phyloP scores from a whole-genome alignment of 1,140 invertebrate genomes.

The Amphibalanus amphitrite region DNA sequence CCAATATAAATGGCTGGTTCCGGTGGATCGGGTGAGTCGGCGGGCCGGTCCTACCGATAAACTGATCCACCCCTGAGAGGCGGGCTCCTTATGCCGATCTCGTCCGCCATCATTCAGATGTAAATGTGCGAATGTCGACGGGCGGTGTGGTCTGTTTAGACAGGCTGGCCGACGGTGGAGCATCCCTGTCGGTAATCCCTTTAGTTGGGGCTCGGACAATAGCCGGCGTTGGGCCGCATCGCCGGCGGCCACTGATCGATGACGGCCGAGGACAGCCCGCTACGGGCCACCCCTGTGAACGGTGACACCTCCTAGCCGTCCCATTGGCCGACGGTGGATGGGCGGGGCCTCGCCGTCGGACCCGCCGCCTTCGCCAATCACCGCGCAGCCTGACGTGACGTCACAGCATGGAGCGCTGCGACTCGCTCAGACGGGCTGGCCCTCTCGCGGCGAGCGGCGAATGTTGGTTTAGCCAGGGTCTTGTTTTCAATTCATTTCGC shows the following conservation, averaged over 20 bases:
- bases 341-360: no score
- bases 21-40: no score
- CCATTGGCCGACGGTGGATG: neutral
- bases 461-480: constrained; percentile 1
- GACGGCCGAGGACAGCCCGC: no score
- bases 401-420: neutral
- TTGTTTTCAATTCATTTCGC: constrained; percentile 2
- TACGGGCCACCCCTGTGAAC: neutral
- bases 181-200: neutral
- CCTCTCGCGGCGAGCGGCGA: neutral
- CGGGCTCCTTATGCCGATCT: no score
- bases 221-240: neutral
- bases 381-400: neutral
- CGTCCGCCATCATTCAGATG: no score
- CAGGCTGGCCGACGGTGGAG: neutral
- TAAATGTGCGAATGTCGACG: neutral
- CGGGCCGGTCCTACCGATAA: neutral
- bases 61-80: neutral
- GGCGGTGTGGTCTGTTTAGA: neutral
- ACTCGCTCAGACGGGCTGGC: neutral
- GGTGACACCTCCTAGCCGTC: neutral
- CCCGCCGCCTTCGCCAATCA: neutral
- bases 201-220: neutral
- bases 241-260: neutral
- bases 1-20: no score